Evolutionary conservation across 1,140 invertebrate genomes (phyloP).

Genomic region (Atopsyche davidsoni): DNA sequence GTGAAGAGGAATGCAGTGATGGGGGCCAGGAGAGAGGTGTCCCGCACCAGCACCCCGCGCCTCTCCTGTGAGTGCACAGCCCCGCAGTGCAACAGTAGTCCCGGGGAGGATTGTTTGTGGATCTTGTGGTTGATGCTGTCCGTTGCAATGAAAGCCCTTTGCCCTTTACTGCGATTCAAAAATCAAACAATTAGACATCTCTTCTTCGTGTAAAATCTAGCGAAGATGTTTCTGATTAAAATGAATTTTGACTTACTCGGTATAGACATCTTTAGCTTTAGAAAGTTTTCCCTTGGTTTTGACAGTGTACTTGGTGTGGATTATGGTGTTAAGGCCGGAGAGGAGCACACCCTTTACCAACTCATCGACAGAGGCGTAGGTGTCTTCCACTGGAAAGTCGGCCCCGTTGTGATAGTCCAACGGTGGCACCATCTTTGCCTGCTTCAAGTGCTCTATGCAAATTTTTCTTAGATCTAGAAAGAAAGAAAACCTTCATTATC

Average conservation of each 20-base stretch:
- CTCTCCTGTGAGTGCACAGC: constrained; percentile 42
- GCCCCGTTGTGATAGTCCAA: constrained; percentile 31
- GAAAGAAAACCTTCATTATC: constrained; percentile 8
- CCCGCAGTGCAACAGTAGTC: constrained; percentile 42
- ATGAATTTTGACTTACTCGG: constrained; percentile 39
- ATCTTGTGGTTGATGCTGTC: constrained; percentile 54
- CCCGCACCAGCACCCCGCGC: constrained; percentile 43
- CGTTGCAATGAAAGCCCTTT: constrained; percentile 42
- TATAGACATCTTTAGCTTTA: constrained; percentile 37
- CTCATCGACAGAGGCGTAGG: constrained; percentile 46
- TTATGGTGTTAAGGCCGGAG: constrained; percentile 46
- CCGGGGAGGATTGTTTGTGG: constrained; percentile 33
- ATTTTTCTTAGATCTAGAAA: constrained; percentile 44
- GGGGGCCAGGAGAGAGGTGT: constrained; percentile 49
- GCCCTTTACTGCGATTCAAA: constrained; percentile 39
- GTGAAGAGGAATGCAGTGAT: constrained; percentile 49
- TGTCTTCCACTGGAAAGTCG: constrained; percentile 33
- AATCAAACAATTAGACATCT: no score
- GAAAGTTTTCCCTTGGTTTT: constrained; percentile 45
- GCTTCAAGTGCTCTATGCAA: constrained; percentile 38
- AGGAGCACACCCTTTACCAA: constrained; percentile 46
- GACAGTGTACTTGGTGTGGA: constrained; percentile 40
- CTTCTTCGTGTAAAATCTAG: no score
- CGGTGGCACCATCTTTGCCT: constrained; percentile 36
- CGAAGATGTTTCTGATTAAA: constrained; percentile 2